Evolutionary conservation across 1,140 invertebrate genomes (phyloP), one percentile per base, ranked within the genome.

Genomic region (Cotesia chilonis): DNA sequence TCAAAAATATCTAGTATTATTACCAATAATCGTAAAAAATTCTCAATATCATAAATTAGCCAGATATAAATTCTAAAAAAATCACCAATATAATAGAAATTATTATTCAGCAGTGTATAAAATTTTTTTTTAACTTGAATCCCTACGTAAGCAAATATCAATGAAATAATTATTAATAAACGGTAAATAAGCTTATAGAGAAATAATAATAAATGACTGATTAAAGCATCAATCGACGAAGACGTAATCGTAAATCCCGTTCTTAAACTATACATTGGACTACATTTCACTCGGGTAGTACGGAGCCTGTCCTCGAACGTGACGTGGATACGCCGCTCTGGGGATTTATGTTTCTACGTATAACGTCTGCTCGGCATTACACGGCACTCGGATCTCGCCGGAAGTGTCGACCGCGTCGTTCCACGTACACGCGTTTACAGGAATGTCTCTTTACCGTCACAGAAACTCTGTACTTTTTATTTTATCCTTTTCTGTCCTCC

Each of bases 261-360:
- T 36, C 52, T 57, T 66, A 28, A 28, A 28, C 1, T 28, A 71
- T 70, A 52, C 51, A 71, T 71, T 60, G 64, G 61, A 60, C 61
- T 67, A 75, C 72, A 78, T 76, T 78, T 76, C 73, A 75, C 63
- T 68, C 68, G 2, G 41, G 64, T 59, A 20, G 57, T 63, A 28
- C 65, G 54, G 65, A 47, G 41, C 41, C 65, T 61, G 57, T 69
- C 55, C 57, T 71, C 67, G 69, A 73, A 73, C 71, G 69, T 69
- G 76, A 73, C 74, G 70, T 68, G 73, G 67, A 71, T 57, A 74
- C 68, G 65, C 70, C 70, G 55, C 37, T 52, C 68, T 51, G n/a
- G 37, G 68, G 67, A 74, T 74, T 74, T 74, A 74, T 74, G 73
- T 74, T 67, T 70, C 68, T 61, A 61, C 9, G 59, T 70, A 68